Evolutionary conservation across 2,888 invertebrate genomes (phyloP).

Genomic region (Nomada lathburiana): DNA sequence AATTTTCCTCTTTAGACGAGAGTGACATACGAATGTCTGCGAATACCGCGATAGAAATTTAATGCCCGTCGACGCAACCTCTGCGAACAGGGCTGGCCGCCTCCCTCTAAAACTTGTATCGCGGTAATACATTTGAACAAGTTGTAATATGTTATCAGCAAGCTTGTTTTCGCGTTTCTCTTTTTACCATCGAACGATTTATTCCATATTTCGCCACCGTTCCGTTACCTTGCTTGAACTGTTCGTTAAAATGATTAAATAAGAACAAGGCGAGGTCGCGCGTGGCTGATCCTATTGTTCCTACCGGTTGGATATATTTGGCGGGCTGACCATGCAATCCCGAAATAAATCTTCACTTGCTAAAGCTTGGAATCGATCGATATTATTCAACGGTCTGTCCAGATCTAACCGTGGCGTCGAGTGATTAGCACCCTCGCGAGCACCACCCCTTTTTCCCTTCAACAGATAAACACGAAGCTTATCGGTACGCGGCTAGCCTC

Average conservation of each 20-base stretch:
- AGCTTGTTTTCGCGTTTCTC: too few species aligned
- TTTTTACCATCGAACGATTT: too few species aligned
- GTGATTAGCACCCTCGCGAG: constrained; percentile 44
- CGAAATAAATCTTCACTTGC: background rate
- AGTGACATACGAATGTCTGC: background rate
- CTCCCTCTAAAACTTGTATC: too few species aligned
- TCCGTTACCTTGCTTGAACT: too few species aligned
- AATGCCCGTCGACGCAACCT: background rate
- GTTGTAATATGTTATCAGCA: too few species aligned
- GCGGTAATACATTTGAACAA: too few species aligned
- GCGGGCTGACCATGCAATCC: background rate
- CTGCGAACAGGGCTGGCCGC: background rate
- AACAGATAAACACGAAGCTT: constrained; percentile 49
- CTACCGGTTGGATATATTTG: too few species aligned
- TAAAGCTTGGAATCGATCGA: background rate
- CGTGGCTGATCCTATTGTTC: too few species aligned
- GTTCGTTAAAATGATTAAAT: too few species aligned
- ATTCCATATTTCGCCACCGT: too few species aligned
- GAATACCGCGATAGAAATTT: constrained; percentile 1
- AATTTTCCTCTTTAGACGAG: background rate
- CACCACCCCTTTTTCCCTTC: constrained; percentile 28
- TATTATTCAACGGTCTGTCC: background rate
- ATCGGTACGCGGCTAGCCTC: constrained; percentile 42
- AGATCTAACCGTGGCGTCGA: background rate
- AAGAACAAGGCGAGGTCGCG: too few species aligned